Base-by-base conservation (phyloP, 2,797 vertebrate species). In the Myotis planiceps region DNA sequence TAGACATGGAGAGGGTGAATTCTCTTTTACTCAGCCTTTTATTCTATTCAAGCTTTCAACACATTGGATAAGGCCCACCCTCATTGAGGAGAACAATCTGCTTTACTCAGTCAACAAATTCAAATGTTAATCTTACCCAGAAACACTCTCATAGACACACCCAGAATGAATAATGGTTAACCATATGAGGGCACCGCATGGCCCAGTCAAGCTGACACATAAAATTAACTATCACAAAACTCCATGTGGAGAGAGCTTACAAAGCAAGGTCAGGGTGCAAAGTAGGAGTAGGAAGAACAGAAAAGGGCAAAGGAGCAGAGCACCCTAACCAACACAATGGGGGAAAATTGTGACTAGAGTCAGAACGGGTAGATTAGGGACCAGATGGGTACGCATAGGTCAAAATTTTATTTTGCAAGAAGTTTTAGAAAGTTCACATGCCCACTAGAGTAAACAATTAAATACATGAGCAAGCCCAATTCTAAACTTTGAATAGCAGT, bases 341-440 rank as follows among this genome's bases (percentile, higher is more conserved):
- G 27, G 45, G n/a, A 32, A 69, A 51, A 74, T 10, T 47, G 18
- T 86, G 71, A 15, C 47, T 72, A 80, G 32, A 84, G 42, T 90
- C 42, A 58, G 10, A 34, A 80, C 2, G 4, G 18, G 55, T 3
- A 63, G 18, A 9, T 75, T 23, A 69, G 16, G 83, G 60, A 75
- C 27, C 13, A 47, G 21, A 49, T 60, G 37, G 25, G 18, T 79
- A 21, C 47, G 10, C 25, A 29, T 18, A 63, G n/a, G 42, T 82
- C 82, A 84, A 60, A 89, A 10, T 82, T 25, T 88, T 84, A 87
- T 74, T 93, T 68, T 81, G 42, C n/a, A 82, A 91, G 71, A 95
- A 47, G 4, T 81, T 90, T 96, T 47, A 58, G 58, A 88, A 90
- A 85, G 69, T 68, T 74, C 45, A 85, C 42, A 65, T 49, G n/a